Base-by-base conservation (phyloP, 2,888 invertebrate species). In the Lamellibrachia satsuma region DNA sequence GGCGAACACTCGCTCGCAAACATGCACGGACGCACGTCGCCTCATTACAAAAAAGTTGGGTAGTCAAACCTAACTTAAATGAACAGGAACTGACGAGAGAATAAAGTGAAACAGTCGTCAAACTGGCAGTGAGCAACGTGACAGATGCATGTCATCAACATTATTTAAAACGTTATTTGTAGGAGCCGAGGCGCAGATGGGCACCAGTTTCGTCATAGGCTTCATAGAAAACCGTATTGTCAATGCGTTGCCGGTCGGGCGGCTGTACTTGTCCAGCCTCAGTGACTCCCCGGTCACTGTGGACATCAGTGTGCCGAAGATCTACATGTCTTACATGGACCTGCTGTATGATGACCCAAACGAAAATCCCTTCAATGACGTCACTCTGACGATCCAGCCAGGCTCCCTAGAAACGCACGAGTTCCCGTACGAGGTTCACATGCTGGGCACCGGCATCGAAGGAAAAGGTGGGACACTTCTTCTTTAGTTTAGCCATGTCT, bases 191-290 rank as follows among this genome's bases (percentile, higher is more conserved):
- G 22, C 75, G 15, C 91, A 91, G 55, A 91, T 52, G 52, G 91
- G 91, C 9, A 91, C 55, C 9, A 57, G 22, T 57, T 91, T 91
- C 91, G 91, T 91, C 3, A 4, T 91, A 7, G 91, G 91, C n/a
- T 91, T 91, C 91, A 15, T 91, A 11, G 91, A 91, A 51, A 55
- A 52, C 57, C 91, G 91, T 8, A 51, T 91, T 22, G 91, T 55
- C 52, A 91, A 52, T 4, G 91, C 55, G 11, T 11, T 91, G 52
- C 91, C 91, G 27, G 57, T 91, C 57, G 52, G 52, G 7, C 52
- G 57, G 9, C 91, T 91, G 52, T 91, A 91, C 91, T 22, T 75
- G 75, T 22, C 75, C 22, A 75, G 75, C n/a, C 75, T 22, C 22
- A 75, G 75, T n/a, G 22, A 15, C 22, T 75, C 75, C n/a, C 15